Evolutionary conservation across 2,888 invertebrate genomes (phyloP).

Genomic region (Callyntrura sp.): DNA sequence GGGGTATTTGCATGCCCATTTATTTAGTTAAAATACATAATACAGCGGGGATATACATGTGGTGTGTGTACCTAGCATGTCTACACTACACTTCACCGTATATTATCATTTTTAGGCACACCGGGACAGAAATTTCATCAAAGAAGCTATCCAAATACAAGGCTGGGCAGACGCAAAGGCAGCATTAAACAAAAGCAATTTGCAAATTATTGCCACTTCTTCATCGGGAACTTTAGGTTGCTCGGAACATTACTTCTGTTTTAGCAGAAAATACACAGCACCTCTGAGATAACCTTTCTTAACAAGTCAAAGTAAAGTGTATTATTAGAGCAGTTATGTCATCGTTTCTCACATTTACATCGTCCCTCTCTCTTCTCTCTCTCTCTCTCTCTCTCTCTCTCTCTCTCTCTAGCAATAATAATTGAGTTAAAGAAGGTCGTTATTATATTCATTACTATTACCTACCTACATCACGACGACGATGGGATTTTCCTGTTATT

Average conservation of each 20-base stretch:
- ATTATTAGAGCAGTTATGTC: slow-evolving; percentile 54
- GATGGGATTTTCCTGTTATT: slow-evolving; percentile 49
- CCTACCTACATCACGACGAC: not conserved
- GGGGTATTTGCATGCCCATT: no score
- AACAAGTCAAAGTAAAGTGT: slow-evolving; percentile 22
- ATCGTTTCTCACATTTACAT: slow-evolving; percentile 39
- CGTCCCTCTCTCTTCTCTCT: not conserved
- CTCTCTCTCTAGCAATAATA: slow-evolving; percentile 39
- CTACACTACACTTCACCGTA: no score
- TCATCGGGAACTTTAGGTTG: not conserved
- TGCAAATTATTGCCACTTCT: slow-evolving; percentile 66
- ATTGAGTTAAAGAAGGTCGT: slow-evolving; percentile 60
- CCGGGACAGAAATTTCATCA: slow-evolving; percentile 10
- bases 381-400: not conserved
- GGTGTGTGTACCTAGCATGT: no score
- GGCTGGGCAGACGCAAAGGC: not conserved
- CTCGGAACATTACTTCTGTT: no score
- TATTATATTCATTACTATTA: slow-evolving; percentile 63
- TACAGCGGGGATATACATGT: no score
- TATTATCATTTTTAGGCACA: not conserved
- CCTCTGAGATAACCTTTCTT: slow-evolving; percentile 19
- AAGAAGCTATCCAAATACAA: not conserved
- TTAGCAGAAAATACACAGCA: slow-evolving; percentile 12
- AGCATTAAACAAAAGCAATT: slow-evolving; percentile 67
- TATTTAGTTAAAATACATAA: no score